These are phyloP conservation scores for Rotaria macrura DNA, from an alignment of 2,888 invertebrate species.

Conservation along the genomic window DNA sequence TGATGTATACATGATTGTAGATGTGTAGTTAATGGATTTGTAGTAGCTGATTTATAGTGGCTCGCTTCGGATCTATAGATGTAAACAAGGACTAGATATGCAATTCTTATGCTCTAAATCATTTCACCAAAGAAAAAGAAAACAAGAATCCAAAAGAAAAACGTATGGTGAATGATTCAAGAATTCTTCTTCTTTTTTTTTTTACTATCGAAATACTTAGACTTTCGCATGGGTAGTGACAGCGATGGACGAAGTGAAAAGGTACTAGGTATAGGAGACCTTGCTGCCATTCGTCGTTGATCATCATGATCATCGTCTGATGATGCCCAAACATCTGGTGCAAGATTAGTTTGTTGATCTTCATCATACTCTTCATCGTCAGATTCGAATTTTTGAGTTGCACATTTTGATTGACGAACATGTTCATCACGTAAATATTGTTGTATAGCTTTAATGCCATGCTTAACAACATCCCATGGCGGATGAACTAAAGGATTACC, in stretches of 20 bases:
- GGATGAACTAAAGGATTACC: constrained; percentile 48
- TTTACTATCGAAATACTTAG: too few relatives aligned
- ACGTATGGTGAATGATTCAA: too few relatives aligned
- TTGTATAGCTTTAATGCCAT: constrained; percentile 43
- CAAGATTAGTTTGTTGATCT: neutral
- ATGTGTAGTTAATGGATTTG: neutral
- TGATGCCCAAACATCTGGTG: neutral
- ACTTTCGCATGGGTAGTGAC: too few relatives aligned
- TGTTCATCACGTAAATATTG: constrained; percentile 39
- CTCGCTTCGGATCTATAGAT: neutral
- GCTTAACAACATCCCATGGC: constrained; percentile 42
- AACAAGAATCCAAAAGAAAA: too few relatives aligned
- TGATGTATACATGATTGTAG: neutral
- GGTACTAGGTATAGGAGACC: neutral
- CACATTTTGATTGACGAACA: neutral
- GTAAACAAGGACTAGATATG: too few relatives aligned
- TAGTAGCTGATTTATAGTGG: neutral
- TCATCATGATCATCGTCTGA: neutral
- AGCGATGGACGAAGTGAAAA: too few relatives aligned
- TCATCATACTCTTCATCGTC: neutral
- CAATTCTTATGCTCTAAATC: too few relatives aligned
- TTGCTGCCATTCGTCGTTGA: neutral
- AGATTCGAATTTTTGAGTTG: neutral
- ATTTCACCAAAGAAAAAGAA: too few relatives aligned
- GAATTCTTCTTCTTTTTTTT: too few relatives aligned